A percentile compares a stretch with the other conserved stretches of the same genome.
Evolutionary conservation across 2,888 invertebrate genomes (phyloP).

Genomic region (Rotaria sp.): DNA sequence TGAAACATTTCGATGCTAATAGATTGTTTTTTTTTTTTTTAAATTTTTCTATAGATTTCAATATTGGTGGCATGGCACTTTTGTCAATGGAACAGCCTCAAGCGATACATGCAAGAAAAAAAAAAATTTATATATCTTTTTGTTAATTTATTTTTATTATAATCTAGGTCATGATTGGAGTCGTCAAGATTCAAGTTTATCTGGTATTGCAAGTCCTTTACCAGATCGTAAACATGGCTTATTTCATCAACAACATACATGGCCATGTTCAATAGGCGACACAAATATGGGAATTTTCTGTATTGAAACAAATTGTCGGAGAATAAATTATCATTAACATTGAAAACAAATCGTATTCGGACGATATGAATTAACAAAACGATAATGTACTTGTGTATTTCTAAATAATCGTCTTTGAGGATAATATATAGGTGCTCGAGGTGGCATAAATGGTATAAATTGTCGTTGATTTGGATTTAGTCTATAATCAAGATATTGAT

Average conservation of each 20-base stretch:
- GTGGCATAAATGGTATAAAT: background rate
- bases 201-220: background rate
- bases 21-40: background rate
- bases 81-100: background rate
- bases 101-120: background rate
- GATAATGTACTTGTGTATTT: background rate
- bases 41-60: background rate
- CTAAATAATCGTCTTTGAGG: background rate
- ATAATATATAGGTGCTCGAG: background rate
- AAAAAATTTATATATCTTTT: background rate
- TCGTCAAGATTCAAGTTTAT: background rate
- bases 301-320: constrained; percentile 13
- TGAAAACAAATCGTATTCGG: background rate
- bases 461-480: background rate
- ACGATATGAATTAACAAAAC: background rate
- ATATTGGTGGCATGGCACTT: background rate
- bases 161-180: constrained; percentile 12
- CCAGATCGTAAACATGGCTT: background rate
- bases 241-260: background rate
- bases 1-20: no score
- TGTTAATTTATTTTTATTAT: background rate
- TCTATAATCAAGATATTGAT: background rate
- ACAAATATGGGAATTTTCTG: constrained; percentile 12
- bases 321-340: background rate
- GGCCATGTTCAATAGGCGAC: constrained; percentile 8